A percentile compares a stretch with the other conserved stretches of the same genome.
These are phyloP conservation scores for Podarcis siculus DNA, from an alignment of 2,797 vertebrate species.

Conservation along the genomic window DNA sequence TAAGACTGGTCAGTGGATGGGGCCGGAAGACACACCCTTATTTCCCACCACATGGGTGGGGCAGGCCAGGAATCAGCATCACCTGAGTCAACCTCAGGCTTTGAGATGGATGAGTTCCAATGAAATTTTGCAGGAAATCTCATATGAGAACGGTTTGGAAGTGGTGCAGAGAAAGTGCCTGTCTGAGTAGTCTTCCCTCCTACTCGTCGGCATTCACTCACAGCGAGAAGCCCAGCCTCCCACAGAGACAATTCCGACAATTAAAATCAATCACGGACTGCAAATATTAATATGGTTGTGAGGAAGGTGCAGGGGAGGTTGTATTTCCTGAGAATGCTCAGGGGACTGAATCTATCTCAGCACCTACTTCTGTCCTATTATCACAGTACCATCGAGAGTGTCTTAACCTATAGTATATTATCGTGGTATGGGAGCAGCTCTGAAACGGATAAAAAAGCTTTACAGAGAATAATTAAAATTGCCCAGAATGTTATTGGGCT, in stretches of 20 bases:
- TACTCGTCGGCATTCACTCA: background rate
- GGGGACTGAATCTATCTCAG: no score
- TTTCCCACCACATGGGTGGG: background rate
- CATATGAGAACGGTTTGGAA: conserved; percentile 8
- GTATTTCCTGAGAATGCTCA: no score
- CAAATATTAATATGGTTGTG: no score
- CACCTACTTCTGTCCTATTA: no score
- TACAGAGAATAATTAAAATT: no score
- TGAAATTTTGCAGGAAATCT: conserved; percentile 27
- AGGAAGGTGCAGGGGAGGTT: no score
- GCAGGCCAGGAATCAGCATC: fast-evolving
- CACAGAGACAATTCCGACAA: background rate
- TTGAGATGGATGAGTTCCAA: background rate
- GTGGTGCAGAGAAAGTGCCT: fast-evolving
- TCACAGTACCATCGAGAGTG: no score
- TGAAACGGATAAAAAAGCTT: no score
- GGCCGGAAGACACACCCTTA: background rate
- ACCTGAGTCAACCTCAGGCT: background rate
- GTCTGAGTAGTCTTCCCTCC: background rate
- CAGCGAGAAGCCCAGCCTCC: background rate
- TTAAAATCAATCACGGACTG: fast-evolving
- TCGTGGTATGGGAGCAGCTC: no score
- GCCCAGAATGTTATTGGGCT: no score
- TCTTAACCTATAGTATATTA: no score
- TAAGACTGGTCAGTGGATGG: background rate